A percentile compares a stretch with the other conserved stretches of the same genome.
phyloP scores from a whole-genome alignment of 2,888 invertebrate species.

The Gerris lacustris region DNA sequence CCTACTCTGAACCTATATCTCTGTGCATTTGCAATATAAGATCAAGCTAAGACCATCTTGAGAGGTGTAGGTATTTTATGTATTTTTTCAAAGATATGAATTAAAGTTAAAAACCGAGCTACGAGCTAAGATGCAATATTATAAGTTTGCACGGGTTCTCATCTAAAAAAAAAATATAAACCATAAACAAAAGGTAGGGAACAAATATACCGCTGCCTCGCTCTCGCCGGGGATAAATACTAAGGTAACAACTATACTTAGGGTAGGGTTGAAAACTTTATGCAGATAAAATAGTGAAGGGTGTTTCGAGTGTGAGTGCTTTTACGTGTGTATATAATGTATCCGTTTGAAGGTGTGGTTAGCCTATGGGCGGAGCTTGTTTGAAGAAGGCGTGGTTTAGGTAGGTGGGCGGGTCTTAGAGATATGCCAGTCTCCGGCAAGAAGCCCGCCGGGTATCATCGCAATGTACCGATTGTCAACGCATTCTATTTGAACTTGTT shows the following conservation, averaged over 20 bases:
- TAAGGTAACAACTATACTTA: neutral
- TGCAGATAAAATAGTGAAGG: neutral
- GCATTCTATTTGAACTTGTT: no score
- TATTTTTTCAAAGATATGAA: no score
- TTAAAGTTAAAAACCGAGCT: no score
- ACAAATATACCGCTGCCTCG: neutral
- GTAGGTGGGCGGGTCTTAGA: neutral
- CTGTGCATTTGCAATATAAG: no score
- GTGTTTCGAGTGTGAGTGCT: neutral
- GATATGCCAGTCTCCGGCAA: constrained; percentile 1
- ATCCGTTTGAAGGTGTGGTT: neutral
- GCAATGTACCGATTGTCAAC: neutral
- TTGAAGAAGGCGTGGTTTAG: neutral
- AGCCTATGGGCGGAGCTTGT: neutral
- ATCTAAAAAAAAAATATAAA: neutral
- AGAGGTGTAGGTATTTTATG: no score
- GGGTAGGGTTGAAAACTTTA: neutral
- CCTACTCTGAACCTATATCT: no score
- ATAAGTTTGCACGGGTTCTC: no score
- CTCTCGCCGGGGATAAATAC: neutral
- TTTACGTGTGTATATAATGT: neutral
- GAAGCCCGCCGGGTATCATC: constrained; percentile 1
- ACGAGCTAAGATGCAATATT: no score
- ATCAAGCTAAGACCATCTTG: no score
- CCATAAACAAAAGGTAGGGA: constrained; percentile 1